Evolutionary conservation across 1,140 invertebrate species (phyloP).

Genomic region (Halyomorpha halys): DNA sequence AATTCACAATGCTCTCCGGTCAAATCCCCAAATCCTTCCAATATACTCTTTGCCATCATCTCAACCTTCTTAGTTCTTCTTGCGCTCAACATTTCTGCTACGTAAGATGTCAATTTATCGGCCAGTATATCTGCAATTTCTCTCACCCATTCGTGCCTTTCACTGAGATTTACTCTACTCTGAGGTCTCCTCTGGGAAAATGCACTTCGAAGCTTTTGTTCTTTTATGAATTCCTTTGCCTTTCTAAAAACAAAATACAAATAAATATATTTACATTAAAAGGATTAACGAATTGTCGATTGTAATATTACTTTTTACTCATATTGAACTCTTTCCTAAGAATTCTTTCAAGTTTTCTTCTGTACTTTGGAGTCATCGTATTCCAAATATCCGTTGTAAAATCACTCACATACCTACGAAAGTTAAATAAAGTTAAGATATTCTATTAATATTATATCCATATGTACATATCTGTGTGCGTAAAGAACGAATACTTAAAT

Average conservation of each 20-base stretch:
- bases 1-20: slow-evolving; percentile 22
- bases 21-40: slow-evolving; percentile 15
- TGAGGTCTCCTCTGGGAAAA: neutral
- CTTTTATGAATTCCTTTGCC: slow-evolving; percentile 23
- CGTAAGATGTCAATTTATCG: slow-evolving; percentile 23
- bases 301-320: no score
- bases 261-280: no score
- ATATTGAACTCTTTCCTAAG: no score
- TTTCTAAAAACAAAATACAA: slow-evolving; percentile 15
- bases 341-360: no score
- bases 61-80: slow-evolving; percentile 18
- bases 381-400: no score
- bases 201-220: slow-evolving; percentile 17
- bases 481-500: no score
- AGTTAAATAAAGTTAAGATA: no score
- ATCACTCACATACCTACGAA: no score
- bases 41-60: slow-evolving; percentile 21
- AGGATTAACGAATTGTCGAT: no score
- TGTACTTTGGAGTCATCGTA: no score
- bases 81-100: slow-evolving; percentile 19
- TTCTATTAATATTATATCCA: no score
- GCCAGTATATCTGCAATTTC: slow-evolving; percentile 23
- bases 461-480: no score
- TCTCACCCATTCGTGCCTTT: slow-evolving; percentile 25
- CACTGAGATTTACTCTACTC: slow-evolving; percentile 14